Percentiles rank a stretch among this genome's conserved stretches.
These are phyloP conservation scores for Bolborhynchus lineola DNA, from an alignment of 2,113 vertebrate genomes.

Conservation along the genomic window DNA sequence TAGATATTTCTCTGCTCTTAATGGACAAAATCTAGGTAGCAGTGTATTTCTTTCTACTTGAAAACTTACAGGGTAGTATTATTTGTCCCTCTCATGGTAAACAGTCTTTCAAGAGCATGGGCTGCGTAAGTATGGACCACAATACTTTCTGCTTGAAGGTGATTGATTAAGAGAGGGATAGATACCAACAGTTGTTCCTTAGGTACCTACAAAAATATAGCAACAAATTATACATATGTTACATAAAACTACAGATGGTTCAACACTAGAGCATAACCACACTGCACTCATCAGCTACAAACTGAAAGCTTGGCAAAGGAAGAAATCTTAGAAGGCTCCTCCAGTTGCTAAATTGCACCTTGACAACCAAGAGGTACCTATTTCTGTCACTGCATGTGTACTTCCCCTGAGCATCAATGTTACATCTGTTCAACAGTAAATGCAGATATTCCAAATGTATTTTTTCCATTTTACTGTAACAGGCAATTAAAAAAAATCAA, in stretches of 20 bases:
- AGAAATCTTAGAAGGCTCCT: neutral
- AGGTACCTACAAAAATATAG: constrained; percentile 82
- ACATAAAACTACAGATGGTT: neutral
- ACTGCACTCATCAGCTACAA: neutral
- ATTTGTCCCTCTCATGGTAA: constrained; percentile 93
- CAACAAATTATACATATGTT: neutral
- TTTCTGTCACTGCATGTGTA: rapidly evolving
- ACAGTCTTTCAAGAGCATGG: constrained; percentile 93
- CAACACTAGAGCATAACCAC: neutral
- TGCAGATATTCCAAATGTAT: neutral
- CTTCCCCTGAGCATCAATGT: neutral
- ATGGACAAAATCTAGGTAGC: neutral
- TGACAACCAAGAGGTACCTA: neutral
- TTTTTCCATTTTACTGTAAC: neutral
- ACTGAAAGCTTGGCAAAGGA: neutral
- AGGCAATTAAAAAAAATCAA: neutral
- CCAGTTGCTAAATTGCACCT: neutral
- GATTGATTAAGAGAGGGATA: constrained; percentile 88
- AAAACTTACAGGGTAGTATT: constrained; percentile 87
- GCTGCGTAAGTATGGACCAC: constrained; percentile 96
- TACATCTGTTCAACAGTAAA: neutral
- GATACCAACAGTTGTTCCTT: constrained; percentile 93
- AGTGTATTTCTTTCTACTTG: neutral
- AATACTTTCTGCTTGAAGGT: constrained; percentile 93
- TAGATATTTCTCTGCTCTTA: neutral